Conservation (phyloP, 2,888 invertebrate species). For the Beris morrisii region DNA sequence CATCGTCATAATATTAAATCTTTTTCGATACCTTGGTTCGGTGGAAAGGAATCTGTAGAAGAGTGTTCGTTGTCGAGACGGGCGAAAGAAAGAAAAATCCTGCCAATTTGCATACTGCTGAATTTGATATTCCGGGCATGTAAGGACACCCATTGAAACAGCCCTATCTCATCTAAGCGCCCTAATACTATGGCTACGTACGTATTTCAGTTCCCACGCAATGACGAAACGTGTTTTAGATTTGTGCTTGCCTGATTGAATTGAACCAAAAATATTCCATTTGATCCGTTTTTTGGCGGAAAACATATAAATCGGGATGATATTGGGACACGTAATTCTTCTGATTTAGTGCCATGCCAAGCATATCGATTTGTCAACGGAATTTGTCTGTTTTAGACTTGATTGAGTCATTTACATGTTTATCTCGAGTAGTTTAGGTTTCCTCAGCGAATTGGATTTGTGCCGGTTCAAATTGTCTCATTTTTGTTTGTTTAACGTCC, state of each 20-base stretch:
- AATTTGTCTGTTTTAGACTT: constrained; percentile 37
- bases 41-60: background rate
- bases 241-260: constrained; percentile 38
- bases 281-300: constrained; percentile 38
- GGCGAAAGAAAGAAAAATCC: constrained; percentile 23
- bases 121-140: constrained; percentile 36
- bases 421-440: constrained; percentile 24
- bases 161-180: constrained; percentile 23
- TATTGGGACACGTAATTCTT: constrained; percentile 39
- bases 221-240: constrained; percentile 38
- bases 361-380: constrained; percentile 37
- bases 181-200: constrained; percentile 15
- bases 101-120: constrained; percentile 36
- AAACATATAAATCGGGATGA: constrained; percentile 33
- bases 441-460: background rate
- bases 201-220: constrained; percentile 32
- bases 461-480: background rate
- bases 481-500: no score
- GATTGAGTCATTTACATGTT: constrained; percentile 39
- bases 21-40: constrained; percentile 24
- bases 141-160: constrained; percentile 33
- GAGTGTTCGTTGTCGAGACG: background rate
- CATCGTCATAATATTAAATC: constrained; percentile 37
- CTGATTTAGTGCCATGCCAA: constrained; percentile 36
- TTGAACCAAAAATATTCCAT: constrained; percentile 39